Base-by-base conservation (phyloP, 2,113 vertebrate genomes). In the Osmerus mordax region DNA sequence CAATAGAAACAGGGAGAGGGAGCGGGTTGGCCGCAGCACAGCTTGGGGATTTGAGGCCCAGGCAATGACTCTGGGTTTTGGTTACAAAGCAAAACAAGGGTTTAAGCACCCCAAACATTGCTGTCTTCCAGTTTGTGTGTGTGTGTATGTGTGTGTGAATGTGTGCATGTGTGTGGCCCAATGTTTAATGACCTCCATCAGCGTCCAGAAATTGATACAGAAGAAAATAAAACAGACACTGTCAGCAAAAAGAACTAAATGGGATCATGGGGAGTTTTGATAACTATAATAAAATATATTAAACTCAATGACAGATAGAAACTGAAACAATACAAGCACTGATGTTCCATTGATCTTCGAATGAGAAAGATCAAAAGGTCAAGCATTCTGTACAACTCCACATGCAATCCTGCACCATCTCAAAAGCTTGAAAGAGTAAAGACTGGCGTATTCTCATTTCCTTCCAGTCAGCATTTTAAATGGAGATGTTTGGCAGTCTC, bases 81-180 rank as follows among this genome's bases (percentile, higher is more conserved):
- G 89, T 89, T 89, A 87, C 89, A 88, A 86, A 88, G 83, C 81
- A 90, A 90, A 89, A 87, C 87, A 89, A 1, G 65, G 70, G 73
- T 67, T 75, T 65, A 76, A 83, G 72, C 75, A 69, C 71, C 83
- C 70, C 68, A 79, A 83, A 73, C 28, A 21, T 64, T 77, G 70
- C 60, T 71, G 76, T 73, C 69, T 54, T 69, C 77, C 19, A 58
- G 69, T 70, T 69, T 19, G 68, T 67, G 67, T 71, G n/a, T 63
- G 72, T 76, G 72, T 68, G 47, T 65, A 36, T 62, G 56, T 67
- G 65, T 25, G 47, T 67, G 47, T 53, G 36, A 51, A 32, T 61
- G 60, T 62, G 60, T 28, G 23, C 28, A 11, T 76, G 81, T 74
- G 79, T 82, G 80, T 86, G 83, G 81, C 74, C 78, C 72, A 32